Conservation (phyloP, 2,113 vertebrate species). For the Lophotis ruficrista region DNA sequence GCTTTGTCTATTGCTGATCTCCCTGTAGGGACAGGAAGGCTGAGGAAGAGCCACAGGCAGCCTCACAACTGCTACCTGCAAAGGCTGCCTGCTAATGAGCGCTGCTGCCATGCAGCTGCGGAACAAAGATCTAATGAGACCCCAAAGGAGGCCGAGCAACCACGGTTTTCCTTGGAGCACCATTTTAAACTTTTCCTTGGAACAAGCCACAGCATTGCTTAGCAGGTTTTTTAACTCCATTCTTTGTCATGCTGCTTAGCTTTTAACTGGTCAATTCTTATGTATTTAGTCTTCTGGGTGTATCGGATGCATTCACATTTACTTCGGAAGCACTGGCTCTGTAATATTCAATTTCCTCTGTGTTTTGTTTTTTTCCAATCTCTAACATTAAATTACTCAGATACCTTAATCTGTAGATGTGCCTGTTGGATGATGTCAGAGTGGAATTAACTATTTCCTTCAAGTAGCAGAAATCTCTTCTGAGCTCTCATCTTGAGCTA, state of each 20-base stretch:
- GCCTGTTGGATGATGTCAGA: not conserved
- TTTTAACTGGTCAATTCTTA: not conserved
- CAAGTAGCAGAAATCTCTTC: not conserved
- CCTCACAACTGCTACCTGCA: not conserved
- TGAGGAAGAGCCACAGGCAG: constrained; percentile 33
- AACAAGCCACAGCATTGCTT: not conserved
- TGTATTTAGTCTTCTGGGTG: not conserved
- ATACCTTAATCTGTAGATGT: not conserved
- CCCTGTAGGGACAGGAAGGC: constrained; percentile 36
- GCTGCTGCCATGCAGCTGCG: not conserved
- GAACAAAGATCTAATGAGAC: constrained; percentile 66
- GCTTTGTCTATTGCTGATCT: not conserved
- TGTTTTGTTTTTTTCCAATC: not conserved
- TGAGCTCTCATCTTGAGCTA: not conserved
- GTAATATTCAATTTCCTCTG: not conserved
- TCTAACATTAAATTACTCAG: not conserved
- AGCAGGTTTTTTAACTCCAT: not conserved
- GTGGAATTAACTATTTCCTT: not conserved
- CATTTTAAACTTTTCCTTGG: not conserved
- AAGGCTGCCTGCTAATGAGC: constrained; percentile 3
- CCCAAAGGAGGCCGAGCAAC: constrained; percentile 52
- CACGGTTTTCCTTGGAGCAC: not conserved
- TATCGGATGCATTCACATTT: not conserved
- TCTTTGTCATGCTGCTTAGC: not conserved
- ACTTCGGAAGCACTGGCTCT: not conserved